Evolutionary conservation across 2,797 vertebrate species (phyloP), one percentile per base, ranked within the genome.

Genomic region (Tamandua tetradactyla): DNA sequence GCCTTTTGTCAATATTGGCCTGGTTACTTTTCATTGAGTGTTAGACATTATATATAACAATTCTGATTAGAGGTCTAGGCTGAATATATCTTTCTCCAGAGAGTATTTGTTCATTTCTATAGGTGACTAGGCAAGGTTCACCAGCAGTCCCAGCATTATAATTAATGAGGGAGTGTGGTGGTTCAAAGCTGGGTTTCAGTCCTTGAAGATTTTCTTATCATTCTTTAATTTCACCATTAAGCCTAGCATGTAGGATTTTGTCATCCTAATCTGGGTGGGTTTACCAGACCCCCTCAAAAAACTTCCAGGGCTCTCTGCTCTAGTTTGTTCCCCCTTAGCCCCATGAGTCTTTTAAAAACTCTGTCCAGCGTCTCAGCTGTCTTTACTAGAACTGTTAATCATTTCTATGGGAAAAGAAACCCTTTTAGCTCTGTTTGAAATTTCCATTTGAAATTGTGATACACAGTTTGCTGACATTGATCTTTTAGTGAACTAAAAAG

Each of bases 161-260:
- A 40, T 94, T 8, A 79, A 0, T 55, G 47, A 90, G 61, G 47
- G 37, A 12, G 37, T 44, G 10, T 55, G 57, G 68, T 18, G n/a
- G 75, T 79, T 92, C 47, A 92, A 18, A 76, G 49, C 32, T 30
- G 78, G 10, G 3, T 76, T 84, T 95, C 35, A 55, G 22, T 76
- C 72, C 12, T 42, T 87, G 55, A 66, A 81, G 25, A 40, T 84
- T 92, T 86, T 93, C 10, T 84, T 47, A 20, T 0, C 76, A 59
- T 81, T 82, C 57, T 91, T 90, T 59, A 40, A 83, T 89, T 94
- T 92, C 20, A 55, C 22, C 35, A 20, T 78, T 64, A 55, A 35
- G 92, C 4, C 37, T 75, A 57, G 23, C 1, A 1, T 68, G 8
- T 74, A 72, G n/a, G 20, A 23, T 83, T 94, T 80, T 62, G 40